Base-by-base conservation (phyloP, 1,140 invertebrate genomes). In the Platyura marginata region DNA sequence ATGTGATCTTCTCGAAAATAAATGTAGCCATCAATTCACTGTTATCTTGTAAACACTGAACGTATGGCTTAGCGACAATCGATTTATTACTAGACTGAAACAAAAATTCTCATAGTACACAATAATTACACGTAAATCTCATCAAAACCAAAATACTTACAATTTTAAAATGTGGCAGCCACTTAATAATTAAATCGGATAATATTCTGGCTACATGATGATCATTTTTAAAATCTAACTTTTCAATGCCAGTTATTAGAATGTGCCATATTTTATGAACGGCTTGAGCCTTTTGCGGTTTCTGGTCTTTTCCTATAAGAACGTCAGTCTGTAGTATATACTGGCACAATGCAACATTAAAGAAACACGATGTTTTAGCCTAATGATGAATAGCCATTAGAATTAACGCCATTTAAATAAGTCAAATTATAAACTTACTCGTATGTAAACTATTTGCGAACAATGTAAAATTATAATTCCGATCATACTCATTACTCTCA, bases 381-480 rank as follows among this genome's bases (percentile, higher is more conserved):
- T 57, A 46, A 38, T 32, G 15, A 23, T 32, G 29, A 20, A 36
- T n/a, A n/a, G n/a, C n/a, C n/a, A n/a, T n/a, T n/a, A n/a, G n/a
- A n/a, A n/a, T n/a, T n/a, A n/a, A n/a, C n/a, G n/a, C n/a, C n/a
- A n/a, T n/a, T n/a, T n/a, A n/a, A n/a, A n/a, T n/a, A n/a, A n/a
- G n/a, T n/a, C n/a, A n/a, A n/a, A n/a, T n/a, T n/a, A n/a, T n/a
- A n/a, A n/a, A n/a, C n/a, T n/a, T n/a, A n/a, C n/a, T n/a, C n/a
- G n/a, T n/a, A 54, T 51, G 35, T 61, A 61, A 2, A 55, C 49
- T 2, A 61, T 43, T 5, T 44, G 46, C 4, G 53, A 44, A 10
- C 59, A 61, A 41, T 61, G 58, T 23, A 57, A 59, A 13, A 61
- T 56, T 22, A 61, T 57, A 19, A 61, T 57, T 5, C 57, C 58